phyloP scores from a whole-genome alignment of 2,113 vertebrate species.

The Pandion haliaetus region DNA sequence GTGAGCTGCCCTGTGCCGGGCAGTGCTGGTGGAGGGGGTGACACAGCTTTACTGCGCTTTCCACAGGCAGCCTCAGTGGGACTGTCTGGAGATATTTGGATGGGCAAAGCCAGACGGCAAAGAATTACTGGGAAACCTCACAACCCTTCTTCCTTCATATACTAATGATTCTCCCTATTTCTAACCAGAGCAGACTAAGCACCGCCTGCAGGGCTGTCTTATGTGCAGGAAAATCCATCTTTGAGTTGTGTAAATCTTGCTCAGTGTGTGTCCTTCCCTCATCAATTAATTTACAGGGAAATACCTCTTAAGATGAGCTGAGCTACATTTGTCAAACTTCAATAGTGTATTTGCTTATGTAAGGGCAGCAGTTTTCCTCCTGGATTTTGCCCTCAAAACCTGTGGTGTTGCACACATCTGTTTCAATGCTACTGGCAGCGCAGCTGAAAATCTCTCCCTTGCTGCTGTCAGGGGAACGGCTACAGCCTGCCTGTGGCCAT shows the following conservation, averaged over 20 bases:
- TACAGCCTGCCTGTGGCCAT: not conserved
- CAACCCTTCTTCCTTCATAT: not conserved
- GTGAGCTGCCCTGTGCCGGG: not conserved
- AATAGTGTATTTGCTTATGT: not conserved
- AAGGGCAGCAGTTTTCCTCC: not conserved
- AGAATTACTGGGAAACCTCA: not conserved
- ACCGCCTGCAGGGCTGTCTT: not conserved
- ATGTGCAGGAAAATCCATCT: not conserved
- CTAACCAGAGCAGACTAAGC: not conserved
- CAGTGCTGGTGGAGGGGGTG: not conserved
- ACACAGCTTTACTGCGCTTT: not conserved
- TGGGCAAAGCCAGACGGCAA: not conserved
- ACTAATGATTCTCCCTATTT: not conserved
- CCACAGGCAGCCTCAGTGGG: too few relatives aligned
- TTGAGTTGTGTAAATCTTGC: not conserved
- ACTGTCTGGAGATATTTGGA: not conserved
- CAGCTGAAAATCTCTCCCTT: not conserved
- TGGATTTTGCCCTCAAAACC: not conserved
- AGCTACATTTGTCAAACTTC: not conserved
- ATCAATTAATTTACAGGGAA: not conserved
- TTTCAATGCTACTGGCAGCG: not conserved
- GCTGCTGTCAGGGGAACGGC: not conserved
- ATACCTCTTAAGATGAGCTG: not conserved
- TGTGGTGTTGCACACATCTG: rapidly evolving
- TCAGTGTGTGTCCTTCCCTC: not conserved